Percentiles rank a stretch among this genome's conserved stretches.
phyloP scores from a whole-genome alignment of 2,888 invertebrate genomes.

The Nomada ruficornis region DNA sequence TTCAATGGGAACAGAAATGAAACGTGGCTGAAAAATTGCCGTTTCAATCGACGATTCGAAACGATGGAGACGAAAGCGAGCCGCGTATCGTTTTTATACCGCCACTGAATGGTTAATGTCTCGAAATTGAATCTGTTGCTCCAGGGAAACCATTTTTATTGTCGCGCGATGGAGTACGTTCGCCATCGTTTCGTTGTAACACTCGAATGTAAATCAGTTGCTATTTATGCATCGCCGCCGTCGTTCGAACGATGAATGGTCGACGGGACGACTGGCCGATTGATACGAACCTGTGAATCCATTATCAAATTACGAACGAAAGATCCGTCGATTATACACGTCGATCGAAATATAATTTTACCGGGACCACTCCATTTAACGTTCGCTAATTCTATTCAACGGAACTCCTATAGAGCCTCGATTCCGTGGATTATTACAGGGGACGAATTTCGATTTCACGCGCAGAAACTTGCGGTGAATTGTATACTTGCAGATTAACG shows the following conservation, averaged over 20 bases:
- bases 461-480: too few relatives aligned
- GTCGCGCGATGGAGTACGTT: neutral
- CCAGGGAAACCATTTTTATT: neutral
- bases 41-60: constrained; percentile 2
- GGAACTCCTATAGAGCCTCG: constrained; percentile 5
- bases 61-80: neutral
- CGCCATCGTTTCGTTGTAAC: constrained; percentile 11
- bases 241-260: constrained; percentile 3
- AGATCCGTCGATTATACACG: neutral
- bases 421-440: neutral
- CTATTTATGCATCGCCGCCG: constrained; percentile 2
- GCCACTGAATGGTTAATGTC: constrained; percentile 41
- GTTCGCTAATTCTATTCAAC: neutral
- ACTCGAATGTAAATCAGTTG: constrained; percentile 25
- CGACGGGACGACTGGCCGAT: neutral
- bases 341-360: too few relatives aligned
- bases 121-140: constrained; percentile 26
- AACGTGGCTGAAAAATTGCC: constrained; percentile 18
- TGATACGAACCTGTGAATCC: neutral
- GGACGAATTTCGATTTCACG: too few relatives aligned
- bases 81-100: constrained; percentile 32
- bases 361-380: neutral
- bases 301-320: neutral
- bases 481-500: too few relatives aligned
- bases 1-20: neutral